phyloP scores from a whole-genome alignment of 2,888 invertebrate genomes.

The Luperina testacea region DNA sequence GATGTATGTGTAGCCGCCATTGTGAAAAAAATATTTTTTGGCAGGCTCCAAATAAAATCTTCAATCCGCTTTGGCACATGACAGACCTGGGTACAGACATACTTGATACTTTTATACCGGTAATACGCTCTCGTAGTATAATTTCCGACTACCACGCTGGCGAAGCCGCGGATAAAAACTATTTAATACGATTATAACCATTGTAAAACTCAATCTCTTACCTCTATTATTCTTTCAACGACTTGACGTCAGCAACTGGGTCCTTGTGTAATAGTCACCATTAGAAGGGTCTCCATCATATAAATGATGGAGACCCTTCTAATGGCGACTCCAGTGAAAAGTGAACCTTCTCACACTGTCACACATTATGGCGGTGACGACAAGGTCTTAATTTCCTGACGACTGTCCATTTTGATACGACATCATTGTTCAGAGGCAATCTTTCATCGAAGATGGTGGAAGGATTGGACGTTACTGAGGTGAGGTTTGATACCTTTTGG shows the following conservation, averaged over 20 bases:
- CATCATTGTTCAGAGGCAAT: constrained; percentile 27
- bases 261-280: not conserved
- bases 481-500: not conserved
- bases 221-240: not conserved
- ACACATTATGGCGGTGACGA: not conserved
- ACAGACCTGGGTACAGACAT: no score
- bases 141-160: no score
- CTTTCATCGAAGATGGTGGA: constrained; percentile 9
- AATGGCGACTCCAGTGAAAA: not conserved
- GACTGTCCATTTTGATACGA: constrained; percentile 25
- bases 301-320: not conserved
- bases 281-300: no score
- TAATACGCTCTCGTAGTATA: no score
- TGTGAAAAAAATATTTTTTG: no score
- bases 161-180: no score
- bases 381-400: constrained; percentile 59
- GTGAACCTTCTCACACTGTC: constrained; percentile 31
- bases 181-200: no score
- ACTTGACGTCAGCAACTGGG: not conserved
- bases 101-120: no score
- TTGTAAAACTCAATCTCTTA: not conserved
- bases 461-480: not conserved
- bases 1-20: no score
- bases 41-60: no score
- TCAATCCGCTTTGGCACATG: no score